Base-by-base conservation (phyloP, 2,113 vertebrate species). In the Notarius lentiginosus region DNA sequence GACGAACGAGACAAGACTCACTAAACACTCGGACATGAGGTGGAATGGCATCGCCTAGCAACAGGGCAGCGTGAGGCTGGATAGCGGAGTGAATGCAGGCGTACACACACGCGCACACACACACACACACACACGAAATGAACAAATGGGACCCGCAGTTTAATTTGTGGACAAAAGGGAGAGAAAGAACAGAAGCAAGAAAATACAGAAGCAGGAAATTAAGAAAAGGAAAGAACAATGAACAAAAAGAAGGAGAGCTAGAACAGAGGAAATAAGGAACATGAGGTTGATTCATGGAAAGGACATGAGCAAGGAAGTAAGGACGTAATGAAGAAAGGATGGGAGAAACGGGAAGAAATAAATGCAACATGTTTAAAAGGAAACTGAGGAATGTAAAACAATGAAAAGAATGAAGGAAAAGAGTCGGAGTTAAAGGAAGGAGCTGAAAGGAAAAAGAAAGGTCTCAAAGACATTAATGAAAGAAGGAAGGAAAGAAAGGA, bases 1-100 rank as follows among this genome's bases (percentile, higher is more conserved):
- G 68, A 73, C 17, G 51, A 58, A 84, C 83, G 65, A 84, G 65
- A 84, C 82, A 34, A 84, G 82, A 84, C 82, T 84, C 65, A 10
- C 82, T 84, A 70, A 84, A 84, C 65, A 84, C 60, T 20, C 22
- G 6, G 11, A 27, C 18, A 10, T 22, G 18, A 84, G 68, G 51
- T 24, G 83, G 53, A 72, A 5, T 17, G 20, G 27, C 83, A 84
- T 84, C 30, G 53, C 83, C 83, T 84, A 84, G 83, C 83, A 84
- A 84, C 83, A 84, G 68, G 68, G 27, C 68, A 58, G 82, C 27
- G 14, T 65, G 55, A 61, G 61, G 58, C 80, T 47, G 80, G 41
- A 24, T 75, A 75, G 24, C 51, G 8, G 75, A 79, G 41, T 22
- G 82, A 47, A 53, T 8, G 1, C 63, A 66, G 10, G 7, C 24